Percentiles rank a stretch among this genome's conserved stretches.
Evolutionary conservation across 2,113 vertebrate genomes (phyloP).

Genomic region (Solea solea): DNA sequence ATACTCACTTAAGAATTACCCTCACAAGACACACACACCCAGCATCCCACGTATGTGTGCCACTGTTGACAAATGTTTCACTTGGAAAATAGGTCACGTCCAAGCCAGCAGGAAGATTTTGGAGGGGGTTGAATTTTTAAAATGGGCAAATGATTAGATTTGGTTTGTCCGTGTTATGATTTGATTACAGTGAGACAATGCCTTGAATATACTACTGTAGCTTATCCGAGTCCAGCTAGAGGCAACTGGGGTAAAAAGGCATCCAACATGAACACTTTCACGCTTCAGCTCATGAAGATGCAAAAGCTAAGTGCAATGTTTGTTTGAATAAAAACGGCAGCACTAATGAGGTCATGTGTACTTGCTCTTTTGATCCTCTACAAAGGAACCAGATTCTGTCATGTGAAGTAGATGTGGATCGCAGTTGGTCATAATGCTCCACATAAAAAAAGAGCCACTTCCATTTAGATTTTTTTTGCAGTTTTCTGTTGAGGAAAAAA

Average conservation of each 20-base stretch:
- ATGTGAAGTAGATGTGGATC: not conserved
- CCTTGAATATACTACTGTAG: conserved; percentile 1
- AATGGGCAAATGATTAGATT: conserved; percentile 35
- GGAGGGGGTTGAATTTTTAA: not conserved
- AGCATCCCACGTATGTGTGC: conserved; percentile 2
- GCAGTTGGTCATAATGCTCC: conserved; percentile 12
- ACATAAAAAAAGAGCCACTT: conserved; percentile 12
- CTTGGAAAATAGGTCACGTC: conserved; percentile 53
- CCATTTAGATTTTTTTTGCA: conserved; percentile 13
- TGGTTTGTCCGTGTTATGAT: conserved; percentile 25
- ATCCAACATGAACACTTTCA: conserved; percentile 7
- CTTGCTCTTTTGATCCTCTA: conserved; percentile 1
- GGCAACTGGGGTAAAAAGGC: conserved; percentile 6
- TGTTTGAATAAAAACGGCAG: not conserved
- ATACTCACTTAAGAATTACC: conserved; percentile 8
- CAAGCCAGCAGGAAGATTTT: conserved; percentile 6
- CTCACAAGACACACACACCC: conserved; percentile 8
- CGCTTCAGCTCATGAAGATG: not conserved
- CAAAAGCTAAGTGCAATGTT: conserved; percentile 3
- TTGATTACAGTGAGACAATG: conserved; percentile 5
- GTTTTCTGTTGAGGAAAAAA: conserved; percentile 11
- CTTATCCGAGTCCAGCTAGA: conserved; percentile 28
- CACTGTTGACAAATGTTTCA: conserved; percentile 22
- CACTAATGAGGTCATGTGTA: not conserved
- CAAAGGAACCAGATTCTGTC: conserved; percentile 1